Evolutionary conservation across 2,888 invertebrate genomes (phyloP).

Genomic region (Agapetus fuscipes): DNA sequence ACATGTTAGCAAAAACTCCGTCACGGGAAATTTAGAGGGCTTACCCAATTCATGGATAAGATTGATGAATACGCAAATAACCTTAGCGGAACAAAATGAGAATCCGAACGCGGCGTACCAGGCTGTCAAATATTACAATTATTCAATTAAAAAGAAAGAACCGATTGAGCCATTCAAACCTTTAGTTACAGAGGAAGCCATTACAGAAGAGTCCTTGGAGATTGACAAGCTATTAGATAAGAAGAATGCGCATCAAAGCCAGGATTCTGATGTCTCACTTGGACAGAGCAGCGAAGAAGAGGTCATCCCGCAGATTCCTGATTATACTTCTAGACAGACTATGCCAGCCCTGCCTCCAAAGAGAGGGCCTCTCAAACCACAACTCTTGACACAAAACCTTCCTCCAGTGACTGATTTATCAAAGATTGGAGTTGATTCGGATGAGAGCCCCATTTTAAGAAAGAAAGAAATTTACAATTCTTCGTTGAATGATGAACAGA

Average conservation of each 20-base stretch:
- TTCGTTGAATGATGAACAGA: constrained; percentile 58
- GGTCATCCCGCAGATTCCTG: constrained; percentile 31
- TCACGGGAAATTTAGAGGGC: constrained; percentile 77
- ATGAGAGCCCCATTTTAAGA: constrained; percentile 51
- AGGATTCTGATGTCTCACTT: constrained; percentile 43
- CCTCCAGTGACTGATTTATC: constrained; percentile 32
- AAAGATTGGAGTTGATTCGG: constrained; percentile 28
- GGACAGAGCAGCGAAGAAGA: constrained; percentile 49
- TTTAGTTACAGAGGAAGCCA: constrained; percentile 69
- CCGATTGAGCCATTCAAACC: constrained; percentile 66
- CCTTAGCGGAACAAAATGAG: constrained; percentile 76
- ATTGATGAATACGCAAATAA: constrained; percentile 72
- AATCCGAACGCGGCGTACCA: constrained; percentile 86
- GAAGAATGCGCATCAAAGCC: constrained; percentile 62
- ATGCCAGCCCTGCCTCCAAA: constrained; percentile 47
- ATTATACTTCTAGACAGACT: constrained; percentile 39
- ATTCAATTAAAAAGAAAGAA: constrained; percentile 73
- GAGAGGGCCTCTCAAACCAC: constrained; percentile 27
- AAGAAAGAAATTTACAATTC: constrained; percentile 48
- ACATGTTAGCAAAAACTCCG: constrained; percentile 76
- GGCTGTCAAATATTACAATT: constrained; percentile 84
- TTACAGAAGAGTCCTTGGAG: constrained; percentile 73
- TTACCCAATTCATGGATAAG: constrained; percentile 76
- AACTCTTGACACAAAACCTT: too few relatives aligned
- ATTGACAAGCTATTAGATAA: constrained; percentile 67